Evolutionary conservation across 2,888 invertebrate genomes (phyloP).

Genomic region (Lepidochitona cinerea): DNA sequence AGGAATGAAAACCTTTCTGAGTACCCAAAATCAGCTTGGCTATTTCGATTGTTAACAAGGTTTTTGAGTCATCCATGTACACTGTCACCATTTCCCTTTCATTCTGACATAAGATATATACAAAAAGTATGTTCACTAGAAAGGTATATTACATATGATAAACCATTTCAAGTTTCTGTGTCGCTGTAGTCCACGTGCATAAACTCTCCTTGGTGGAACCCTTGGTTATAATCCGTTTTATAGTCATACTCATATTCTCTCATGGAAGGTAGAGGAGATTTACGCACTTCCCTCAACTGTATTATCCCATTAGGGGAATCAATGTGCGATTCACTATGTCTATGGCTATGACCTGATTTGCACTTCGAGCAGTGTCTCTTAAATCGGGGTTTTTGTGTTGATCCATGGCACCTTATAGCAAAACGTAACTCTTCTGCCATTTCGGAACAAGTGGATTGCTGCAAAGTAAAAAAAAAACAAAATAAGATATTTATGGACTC

Average conservation of each 20-base stretch:
- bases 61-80: no score
- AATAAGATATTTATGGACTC: no score
- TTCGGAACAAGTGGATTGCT: slow-evolving; percentile 92
- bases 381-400: slow-evolving; percentile 80
- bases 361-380: slow-evolving; percentile 49
- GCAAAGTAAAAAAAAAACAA: slow-evolving; percentile 38
- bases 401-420: slow-evolving; percentile 89
- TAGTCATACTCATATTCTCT: slow-evolving; percentile 48
- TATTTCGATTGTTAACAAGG: no score
- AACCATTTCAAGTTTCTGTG: slow-evolving; percentile 53
- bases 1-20: no score
- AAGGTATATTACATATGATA: no score
- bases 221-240: slow-evolving; percentile 38
- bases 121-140: no score
- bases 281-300: slow-evolving; percentile 47
- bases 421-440: slow-evolving; percentile 94
- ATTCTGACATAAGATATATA: no score
- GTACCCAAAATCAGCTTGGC: no score
- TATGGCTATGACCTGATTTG: slow-evolving; percentile 32
- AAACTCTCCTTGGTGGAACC: slow-evolving; percentile 52
- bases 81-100: no score
- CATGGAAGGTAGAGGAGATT: slow-evolving; percentile 34
- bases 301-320: slow-evolving; percentile 56
- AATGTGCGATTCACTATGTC: slow-evolving; percentile 20
- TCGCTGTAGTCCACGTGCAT: slow-evolving; percentile 62